Evolutionary conservation across 2,113 vertebrate genomes (phyloP).

Genomic region (Semicossyphus pulcher): DNA sequence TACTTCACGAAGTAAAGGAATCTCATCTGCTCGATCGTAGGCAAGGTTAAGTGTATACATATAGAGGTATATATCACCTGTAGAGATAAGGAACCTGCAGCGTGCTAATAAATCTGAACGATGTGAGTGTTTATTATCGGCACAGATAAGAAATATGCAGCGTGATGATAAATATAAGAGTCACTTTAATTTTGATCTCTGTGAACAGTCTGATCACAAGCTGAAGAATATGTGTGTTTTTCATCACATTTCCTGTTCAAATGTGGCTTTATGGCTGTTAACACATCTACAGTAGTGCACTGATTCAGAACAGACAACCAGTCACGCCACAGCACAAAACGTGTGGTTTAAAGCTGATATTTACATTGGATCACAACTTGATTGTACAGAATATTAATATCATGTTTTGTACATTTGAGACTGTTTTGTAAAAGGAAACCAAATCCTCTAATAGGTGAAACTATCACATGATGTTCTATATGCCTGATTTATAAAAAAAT

Average conservation of each 20-base stretch:
- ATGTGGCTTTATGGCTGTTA: not conserved
- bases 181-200: conserved; percentile 27
- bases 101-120: conserved; percentile 49
- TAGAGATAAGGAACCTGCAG: conserved; percentile 46
- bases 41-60: conserved; percentile 63
- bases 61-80: conserved; percentile 47
- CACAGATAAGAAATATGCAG: conserved; percentile 38
- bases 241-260: not conserved
- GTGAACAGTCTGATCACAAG: conserved; percentile 36
- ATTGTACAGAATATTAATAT: not conserved
- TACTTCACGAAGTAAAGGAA: conserved; percentile 39
- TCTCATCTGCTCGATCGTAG: conserved; percentile 33
- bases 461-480: not conserved
- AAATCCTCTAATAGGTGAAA: not conserved
- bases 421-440: not conserved
- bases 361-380: not conserved
- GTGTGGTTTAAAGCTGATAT: not conserved
- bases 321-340: no score
- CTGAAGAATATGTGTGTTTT: not conserved
- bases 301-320: not conserved
- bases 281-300: not conserved
- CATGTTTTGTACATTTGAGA: not conserved
- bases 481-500: not conserved
- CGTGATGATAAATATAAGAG: conserved; percentile 44
- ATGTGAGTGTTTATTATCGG: conserved; percentile 57